Percentiles rank a stretch among this genome's conserved stretches.
Conservation (phyloP, 2,797 vertebrate species). For the Crocodylus rhombifer region DNA sequence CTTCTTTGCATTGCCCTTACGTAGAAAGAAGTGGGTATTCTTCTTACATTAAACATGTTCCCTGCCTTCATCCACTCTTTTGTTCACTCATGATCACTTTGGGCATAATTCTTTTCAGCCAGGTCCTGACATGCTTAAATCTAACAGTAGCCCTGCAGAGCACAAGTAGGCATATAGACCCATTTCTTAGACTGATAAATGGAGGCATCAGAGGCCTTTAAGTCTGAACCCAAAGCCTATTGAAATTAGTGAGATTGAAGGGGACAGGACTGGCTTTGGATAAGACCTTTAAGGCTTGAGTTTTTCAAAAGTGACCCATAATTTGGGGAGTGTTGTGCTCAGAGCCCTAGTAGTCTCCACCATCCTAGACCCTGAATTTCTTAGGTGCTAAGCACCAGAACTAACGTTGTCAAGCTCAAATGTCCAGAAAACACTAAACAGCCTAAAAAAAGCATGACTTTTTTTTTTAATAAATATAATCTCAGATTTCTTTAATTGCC, state of each 20-base stretch:
- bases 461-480: background rate
- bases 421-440: background rate
- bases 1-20: conserved; percentile 22
- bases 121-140: conserved; percentile 8
- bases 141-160: background rate
- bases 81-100: background rate
- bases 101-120: background rate
- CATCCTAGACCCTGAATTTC: background rate
- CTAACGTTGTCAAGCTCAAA: background rate
- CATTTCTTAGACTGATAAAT: background rate
- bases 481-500: background rate
- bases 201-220: background rate
- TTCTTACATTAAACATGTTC: background rate
- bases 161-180: background rate
- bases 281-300: background rate
- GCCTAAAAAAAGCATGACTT: too few species aligned
- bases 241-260: background rate
- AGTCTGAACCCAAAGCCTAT: background rate
- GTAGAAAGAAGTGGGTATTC: background rate
- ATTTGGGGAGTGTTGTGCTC: background rate
- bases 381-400: background rate
- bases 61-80: background rate
- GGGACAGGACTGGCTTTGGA: background rate
- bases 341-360: background rate
- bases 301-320: background rate